Evolutionary conservation across 2,113 vertebrate species (phyloP).

Genomic region (Clarias magur): DNA sequence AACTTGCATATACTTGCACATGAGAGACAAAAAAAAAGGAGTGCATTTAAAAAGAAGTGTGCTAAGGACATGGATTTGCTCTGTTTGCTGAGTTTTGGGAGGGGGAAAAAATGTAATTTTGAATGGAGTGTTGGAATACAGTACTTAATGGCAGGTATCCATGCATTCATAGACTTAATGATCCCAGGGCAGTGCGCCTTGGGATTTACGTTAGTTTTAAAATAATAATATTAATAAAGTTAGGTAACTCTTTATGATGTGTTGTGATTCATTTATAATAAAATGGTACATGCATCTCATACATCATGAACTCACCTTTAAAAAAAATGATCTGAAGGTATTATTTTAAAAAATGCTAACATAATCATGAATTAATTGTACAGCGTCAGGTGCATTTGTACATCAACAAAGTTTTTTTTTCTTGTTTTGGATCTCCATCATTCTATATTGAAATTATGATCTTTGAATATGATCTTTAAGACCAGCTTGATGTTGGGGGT

Average conservation of each 20-base stretch:
- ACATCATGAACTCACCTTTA: not conserved
- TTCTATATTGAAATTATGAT: not conserved
- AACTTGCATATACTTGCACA: constrained; percentile 94
- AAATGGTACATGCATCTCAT: not conserved
- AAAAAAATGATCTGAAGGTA: not conserved
- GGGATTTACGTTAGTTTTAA: constrained; percentile 95
- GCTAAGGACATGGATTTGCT: constrained; percentile 84
- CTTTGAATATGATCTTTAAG: not conserved
- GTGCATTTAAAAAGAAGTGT: constrained; percentile 79
- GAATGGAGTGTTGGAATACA: constrained; percentile 86
- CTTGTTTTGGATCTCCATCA: not conserved
- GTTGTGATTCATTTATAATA: constrained; percentile 46
- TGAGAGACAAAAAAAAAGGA: constrained; percentile 75
- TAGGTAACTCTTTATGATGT: constrained; percentile 88
- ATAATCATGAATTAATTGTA: not conserved
- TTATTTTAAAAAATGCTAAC: not conserved
- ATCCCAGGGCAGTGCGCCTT: constrained; percentile 82
- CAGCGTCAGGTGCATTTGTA: not conserved
- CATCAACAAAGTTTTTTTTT: not conserved
- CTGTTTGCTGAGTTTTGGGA: constrained; percentile 69
- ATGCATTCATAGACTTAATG: constrained; percentile 84
- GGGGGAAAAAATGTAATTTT: constrained; percentile 70
- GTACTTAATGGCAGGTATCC: constrained; percentile 86
- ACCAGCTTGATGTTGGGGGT: not conserved
- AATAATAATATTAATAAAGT: constrained; percentile 96